phyloP scores from a whole-genome alignment of 2,888 invertebrate genomes.

The Cantharis flavilabris region DNA sequence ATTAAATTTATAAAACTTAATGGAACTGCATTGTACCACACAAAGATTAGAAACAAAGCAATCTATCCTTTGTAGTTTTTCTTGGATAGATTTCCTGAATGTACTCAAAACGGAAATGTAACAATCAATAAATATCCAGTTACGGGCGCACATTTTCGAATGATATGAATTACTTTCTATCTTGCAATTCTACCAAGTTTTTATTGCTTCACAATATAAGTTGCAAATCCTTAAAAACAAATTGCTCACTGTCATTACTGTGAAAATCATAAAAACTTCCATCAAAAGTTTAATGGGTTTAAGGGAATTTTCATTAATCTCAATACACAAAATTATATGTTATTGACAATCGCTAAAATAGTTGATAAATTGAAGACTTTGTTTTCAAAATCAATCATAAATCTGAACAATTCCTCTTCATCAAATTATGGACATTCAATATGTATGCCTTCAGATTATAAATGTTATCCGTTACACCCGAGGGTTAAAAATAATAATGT shows the following conservation, averaged over 20 bases:
- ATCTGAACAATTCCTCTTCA: neutral
- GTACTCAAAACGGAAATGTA: neutral
- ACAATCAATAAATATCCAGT: neutral
- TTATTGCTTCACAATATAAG: neutral
- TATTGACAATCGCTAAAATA: neutral
- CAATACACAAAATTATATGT: neutral
- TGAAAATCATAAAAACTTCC: neutral
- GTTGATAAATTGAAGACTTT: neutral
- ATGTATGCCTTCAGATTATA: neutral
- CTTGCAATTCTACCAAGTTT: neutral
- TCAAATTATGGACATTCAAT: neutral
- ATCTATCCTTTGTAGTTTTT: neutral
- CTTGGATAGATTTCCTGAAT: neutral
- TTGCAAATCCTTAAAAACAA: neutral
- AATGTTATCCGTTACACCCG: neutral
- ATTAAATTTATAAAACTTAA: neutral
- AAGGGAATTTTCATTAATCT: neutral
- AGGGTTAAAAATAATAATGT: neutral
- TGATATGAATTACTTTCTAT: neutral
- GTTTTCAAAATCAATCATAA: neutral
- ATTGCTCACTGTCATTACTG: neutral
- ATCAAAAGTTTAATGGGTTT: neutral
- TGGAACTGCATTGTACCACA: neutral
- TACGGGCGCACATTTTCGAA: neutral
- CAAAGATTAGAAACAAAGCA: neutral